Percentiles rank a stretch among this genome's conserved stretches.
Evolutionary conservation across 2,113 vertebrate genomes (phyloP).

Genomic region (Salvelinus alpinus): DNA sequence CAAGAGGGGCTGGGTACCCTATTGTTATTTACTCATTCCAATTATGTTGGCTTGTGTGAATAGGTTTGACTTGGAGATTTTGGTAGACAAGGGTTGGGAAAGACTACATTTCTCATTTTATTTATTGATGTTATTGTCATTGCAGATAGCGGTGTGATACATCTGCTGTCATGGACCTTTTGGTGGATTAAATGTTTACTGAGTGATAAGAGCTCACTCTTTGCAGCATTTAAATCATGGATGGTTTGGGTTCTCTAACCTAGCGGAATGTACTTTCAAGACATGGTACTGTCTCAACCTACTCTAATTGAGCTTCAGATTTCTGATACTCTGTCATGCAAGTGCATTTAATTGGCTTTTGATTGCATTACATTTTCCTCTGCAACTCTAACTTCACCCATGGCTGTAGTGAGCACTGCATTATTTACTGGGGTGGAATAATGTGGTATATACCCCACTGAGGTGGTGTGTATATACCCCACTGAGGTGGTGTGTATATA

Average conservation of each 20-base stretch:
- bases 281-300: slow-evolving; percentile 53
- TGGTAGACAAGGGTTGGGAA: slow-evolving; percentile 10
- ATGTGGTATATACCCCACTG: no score
- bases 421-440: no score
- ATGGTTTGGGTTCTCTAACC: not conserved
- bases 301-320: slow-evolving; percentile 14
- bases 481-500: no score
- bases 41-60: slow-evolving; percentile 4
- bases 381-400: no score
- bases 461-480: no score
- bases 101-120: slow-evolving; percentile 30
- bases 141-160: slow-evolving; percentile 16
- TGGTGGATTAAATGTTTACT: slow-evolving; percentile 33
- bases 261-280: slow-evolving; percentile 34
- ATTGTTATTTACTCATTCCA: slow-evolving; percentile 47
- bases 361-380: not conserved
- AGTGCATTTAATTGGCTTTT: slow-evolving; percentile 18
- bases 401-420: no score
- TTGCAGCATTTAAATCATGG: slow-evolving; percentile 17
- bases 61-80: slow-evolving; percentile 9
- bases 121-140: slow-evolving; percentile 54
- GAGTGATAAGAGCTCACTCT: slow-evolving; percentile 18
- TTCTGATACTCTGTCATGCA: slow-evolving; percentile 9
- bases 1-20: slow-evolving; percentile 67
- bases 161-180: slow-evolving; percentile 20